Percentiles rank a stretch among this genome's conserved stretches.
These are phyloP conservation scores for Enteromius thamalakanensis DNA, from an alignment of 2,797 vertebrate species.

Conservation along the genomic window DNA sequence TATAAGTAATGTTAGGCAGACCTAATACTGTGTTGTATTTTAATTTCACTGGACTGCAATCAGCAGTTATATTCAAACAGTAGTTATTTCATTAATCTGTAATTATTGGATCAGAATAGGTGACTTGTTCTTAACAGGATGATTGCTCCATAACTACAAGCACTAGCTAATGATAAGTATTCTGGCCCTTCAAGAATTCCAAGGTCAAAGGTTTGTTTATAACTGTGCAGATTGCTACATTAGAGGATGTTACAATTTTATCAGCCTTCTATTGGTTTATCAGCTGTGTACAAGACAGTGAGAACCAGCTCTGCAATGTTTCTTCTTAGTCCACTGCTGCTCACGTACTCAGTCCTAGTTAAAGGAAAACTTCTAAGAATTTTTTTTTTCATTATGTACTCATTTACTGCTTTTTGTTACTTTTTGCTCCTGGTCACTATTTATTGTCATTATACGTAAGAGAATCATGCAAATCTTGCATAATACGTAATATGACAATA, in stretches of 20 bases:
- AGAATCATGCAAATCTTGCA: neutral
- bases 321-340: neutral
- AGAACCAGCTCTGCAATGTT: neutral
- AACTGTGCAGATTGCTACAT: neutral
- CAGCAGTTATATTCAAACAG: neutral
- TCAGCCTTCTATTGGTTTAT: neutral
- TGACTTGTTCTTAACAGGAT: neutral
- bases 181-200: constrained; percentile 15
- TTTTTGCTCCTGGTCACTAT: neutral
- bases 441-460: neutral
- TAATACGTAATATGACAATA: neutral
- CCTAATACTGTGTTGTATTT: constrained; percentile 5
- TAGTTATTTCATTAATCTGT: neutral
- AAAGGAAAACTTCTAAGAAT: neutral
- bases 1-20: neutral
- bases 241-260: neutral
- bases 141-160: constrained; percentile 14
- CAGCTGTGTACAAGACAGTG: constrained; percentile 12
- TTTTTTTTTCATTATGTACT: neutral
- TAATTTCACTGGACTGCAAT: neutral
- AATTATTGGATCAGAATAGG: neutral
- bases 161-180: constrained; percentile 2
- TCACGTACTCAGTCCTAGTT: neutral
- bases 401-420: neutral
- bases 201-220: constrained; percentile 35